Percentiles rank a stretch among this genome's conserved stretches.
These are phyloP conservation scores for Lordiphosa mommai DNA, from an alignment of 1,140 invertebrate genomes.

Conservation along the genomic window DNA sequence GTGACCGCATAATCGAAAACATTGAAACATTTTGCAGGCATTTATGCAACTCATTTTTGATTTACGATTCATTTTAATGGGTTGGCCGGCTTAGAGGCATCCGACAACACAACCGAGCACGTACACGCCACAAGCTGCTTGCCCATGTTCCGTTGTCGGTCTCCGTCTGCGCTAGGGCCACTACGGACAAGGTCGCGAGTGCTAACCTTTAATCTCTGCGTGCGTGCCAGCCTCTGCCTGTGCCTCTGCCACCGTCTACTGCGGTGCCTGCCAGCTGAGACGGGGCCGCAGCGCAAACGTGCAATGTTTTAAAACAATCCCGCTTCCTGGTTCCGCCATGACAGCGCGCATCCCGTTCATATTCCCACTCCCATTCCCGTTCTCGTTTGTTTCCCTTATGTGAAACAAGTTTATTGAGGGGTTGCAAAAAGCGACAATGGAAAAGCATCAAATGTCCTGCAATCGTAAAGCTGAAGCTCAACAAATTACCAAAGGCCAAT, in stretches of 20 bases:
- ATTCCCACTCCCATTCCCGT: slow-evolving; percentile 16
- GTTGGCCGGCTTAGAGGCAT: slow-evolving; percentile 40
- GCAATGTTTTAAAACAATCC: slow-evolving; percentile 41
- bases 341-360: slow-evolving; percentile 13
- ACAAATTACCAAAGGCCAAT: slow-evolving; percentile 75
- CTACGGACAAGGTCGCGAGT: slow-evolving; percentile 64
- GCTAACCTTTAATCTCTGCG: slow-evolving; percentile 73
- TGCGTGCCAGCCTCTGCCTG: slow-evolving; percentile 43
- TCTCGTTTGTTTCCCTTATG: background rate
- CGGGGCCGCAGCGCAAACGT: slow-evolving; percentile 16
- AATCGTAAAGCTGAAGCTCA: slow-evolving; percentile 39
- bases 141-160: background rate
- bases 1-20: slow-evolving; percentile 50
- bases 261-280: slow-evolving; percentile 21
- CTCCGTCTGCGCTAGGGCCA: background rate
- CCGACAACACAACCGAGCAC: slow-evolving; percentile 42
- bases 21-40: slow-evolving; percentile 71
- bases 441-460: slow-evolving; percentile 39
- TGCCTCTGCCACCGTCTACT: slow-evolving; percentile 7
- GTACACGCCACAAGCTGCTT: slow-evolving; percentile 75
- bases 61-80: slow-evolving; percentile 62
- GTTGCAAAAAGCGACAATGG: slow-evolving; percentile 34
- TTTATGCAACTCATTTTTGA: slow-evolving; percentile 73
- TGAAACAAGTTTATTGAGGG: slow-evolving; percentile 29
- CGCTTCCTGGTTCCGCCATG: slow-evolving; percentile 25